Evolutionary conservation across 2,113 vertebrate genomes (phyloP).

Genomic region (Hydrochoerus hydrochaeris): DNA sequence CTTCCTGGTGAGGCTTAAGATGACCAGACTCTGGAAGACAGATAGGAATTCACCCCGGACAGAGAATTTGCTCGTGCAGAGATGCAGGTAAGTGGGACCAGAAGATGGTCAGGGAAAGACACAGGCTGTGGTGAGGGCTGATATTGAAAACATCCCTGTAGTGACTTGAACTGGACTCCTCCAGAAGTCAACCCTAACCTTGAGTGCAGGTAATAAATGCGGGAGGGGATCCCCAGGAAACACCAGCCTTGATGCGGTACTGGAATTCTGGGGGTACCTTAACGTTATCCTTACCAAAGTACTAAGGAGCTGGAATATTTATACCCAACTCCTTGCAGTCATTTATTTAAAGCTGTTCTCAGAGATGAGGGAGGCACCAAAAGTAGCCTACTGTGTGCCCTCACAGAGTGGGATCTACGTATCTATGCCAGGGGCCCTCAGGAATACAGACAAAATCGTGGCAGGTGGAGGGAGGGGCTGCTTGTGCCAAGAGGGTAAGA

Average conservation of each 20-base stretch:
- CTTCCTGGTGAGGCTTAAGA: not conserved
- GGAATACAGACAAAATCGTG: fast-evolving
- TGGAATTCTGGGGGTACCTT: not conserved
- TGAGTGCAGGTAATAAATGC: not conserved
- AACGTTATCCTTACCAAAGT: not conserved
- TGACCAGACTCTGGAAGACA: not conserved
- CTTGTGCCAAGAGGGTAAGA: not conserved
- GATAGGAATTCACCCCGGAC: not conserved
- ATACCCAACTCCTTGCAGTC: not conserved
- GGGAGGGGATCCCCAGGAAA: not conserved
- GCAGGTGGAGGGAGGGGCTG: not conserved
- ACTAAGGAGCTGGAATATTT: not conserved
- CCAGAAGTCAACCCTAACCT: not conserved
- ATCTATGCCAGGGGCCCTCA: not conserved
- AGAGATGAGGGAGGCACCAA: not conserved
- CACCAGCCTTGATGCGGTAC: too few relatives aligned
- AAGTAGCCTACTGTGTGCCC: not conserved
- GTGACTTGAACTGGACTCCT: not conserved
- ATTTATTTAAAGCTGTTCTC: not conserved
- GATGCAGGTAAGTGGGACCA: not conserved
- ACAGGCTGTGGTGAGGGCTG: not conserved
- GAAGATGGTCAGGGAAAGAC: not conserved
- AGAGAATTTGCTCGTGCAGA: not conserved
- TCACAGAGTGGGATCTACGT: not conserved
- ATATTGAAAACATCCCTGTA: too few relatives aligned